Evolutionary conservation across 2,888 invertebrate species (phyloP), one percentile per base, ranked within the genome.

Genomic region (Acrocyrtus sp.): DNA sequence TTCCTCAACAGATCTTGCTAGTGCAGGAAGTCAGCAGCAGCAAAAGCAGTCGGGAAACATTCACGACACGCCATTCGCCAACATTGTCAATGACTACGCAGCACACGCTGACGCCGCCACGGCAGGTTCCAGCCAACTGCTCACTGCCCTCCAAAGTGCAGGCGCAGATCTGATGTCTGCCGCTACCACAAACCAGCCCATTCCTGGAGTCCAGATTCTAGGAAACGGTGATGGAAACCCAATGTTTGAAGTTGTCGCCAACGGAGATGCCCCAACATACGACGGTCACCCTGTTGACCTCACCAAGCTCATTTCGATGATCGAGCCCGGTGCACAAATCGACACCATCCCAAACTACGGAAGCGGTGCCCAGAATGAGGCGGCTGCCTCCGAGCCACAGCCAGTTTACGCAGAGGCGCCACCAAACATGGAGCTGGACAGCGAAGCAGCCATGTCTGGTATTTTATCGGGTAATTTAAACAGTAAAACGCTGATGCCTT

Each of bases 281-380:
- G 72, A 77, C 41, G 80, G 80, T 15, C 81, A 81, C 62, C 81
- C 81, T 15, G 78, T 81, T 26, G 81, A 78, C 39, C 66, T 80
- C 17, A 80, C 72, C 72, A 75, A 77, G 50, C 61, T 80, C 10
- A 78, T 80, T n/a, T 70, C 78, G 3, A 80, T 80, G 79, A 80
- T 80, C 61, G 79, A 80, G 62, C 79, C 79, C 3, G 79, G 78
- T 17, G 69, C 69, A 61, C 53, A 61, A 48, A 69, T 69, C 21
- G 69, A 69, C 69, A 61, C 69, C 1, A 45, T 69, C 54, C 61
- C 61, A 26, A 54, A 21, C 22, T 69, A 56, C 56, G 27, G 22
- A 2, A 2, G 54, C 24, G 68, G 60, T 19, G 5, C 68, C 10
- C 53, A 51, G 3, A 26, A n/a, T n/a, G n/a, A 21, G 21, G 69